Evolutionary conservation across 2,113 vertebrate species (phyloP).

Genomic region (Oreochromis niloticus): DNA sequence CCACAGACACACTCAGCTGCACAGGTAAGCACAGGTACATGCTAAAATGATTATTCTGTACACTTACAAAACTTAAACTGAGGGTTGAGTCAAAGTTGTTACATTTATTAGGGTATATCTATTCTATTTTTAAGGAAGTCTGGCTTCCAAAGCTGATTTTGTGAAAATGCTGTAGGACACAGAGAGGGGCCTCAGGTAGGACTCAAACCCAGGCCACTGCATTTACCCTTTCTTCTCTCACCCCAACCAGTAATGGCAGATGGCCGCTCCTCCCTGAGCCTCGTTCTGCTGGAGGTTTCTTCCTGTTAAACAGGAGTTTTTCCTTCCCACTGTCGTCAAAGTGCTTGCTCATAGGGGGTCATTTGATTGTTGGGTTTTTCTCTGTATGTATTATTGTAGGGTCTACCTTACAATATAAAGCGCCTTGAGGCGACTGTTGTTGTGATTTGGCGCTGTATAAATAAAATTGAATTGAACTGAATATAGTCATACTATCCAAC

Average conservation of each 20-base stretch:
- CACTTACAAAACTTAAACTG: not conserved
- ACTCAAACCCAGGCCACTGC: not conserved
- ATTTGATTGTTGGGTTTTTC: not conserved
- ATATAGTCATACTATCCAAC: no score
- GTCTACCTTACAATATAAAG: not conserved
- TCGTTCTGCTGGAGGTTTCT: not conserved
- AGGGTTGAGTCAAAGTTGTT: not conserved
- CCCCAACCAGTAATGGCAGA: rapidly evolving
- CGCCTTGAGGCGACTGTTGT: rapidly evolving
- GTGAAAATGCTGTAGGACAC: not conserved
- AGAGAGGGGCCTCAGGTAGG: not conserved
- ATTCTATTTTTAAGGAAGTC: not conserved
- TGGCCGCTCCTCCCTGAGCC: not conserved
- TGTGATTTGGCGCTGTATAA: not conserved
- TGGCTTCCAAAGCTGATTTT: not conserved
- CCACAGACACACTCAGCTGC: not conserved
- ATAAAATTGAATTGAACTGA: no score
- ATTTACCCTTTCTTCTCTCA: rapidly evolving
- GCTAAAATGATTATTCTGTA: not conserved
- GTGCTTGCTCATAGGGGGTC: not conserved
- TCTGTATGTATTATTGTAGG: not conserved
- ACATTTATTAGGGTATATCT: not conserved
- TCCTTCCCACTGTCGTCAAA: not conserved
- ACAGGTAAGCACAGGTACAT: slow-evolving; percentile 2
- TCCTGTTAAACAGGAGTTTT: not conserved